These are phyloP conservation scores for Zapus hudsonius DNA, from an alignment of 2,113 vertebrate species.

Conservation along the genomic window DNA sequence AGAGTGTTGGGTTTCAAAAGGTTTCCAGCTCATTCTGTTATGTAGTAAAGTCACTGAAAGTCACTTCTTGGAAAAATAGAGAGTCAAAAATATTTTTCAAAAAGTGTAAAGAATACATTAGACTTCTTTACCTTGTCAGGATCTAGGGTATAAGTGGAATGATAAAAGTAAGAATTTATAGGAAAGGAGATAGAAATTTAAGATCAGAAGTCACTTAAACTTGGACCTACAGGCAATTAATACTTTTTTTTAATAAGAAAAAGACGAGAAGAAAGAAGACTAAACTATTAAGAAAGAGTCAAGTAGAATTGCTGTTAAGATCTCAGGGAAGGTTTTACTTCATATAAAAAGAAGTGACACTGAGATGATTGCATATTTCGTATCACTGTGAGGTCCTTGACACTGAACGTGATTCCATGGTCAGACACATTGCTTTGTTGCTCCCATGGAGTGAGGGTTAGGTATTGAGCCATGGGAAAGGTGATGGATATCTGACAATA, in stretches of 20 bases:
- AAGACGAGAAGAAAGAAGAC: not conserved
- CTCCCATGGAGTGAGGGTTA: not conserved
- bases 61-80: not conserved
- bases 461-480: not conserved
- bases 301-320: not conserved
- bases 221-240: not conserved
- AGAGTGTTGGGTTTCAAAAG: constrained; percentile 11
- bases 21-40: not conserved
- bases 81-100: not conserved
- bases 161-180: constrained; percentile 2
- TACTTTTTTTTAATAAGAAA: not conserved
- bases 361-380: not conserved
- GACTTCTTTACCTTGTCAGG: not conserved
- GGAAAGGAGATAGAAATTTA: constrained; percentile 6
- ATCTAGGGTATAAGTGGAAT: not conserved
- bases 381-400: not conserved
- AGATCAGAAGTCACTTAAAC: not conserved
- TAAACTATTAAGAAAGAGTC: not conserved
- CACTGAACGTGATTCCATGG: not conserved
- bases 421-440: not conserved
- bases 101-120: constrained; percentile 3
- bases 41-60: not conserved
- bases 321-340: not conserved
- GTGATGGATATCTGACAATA: not conserved
- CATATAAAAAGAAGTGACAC: not conserved